Evolutionary conservation across 2,113 vertebrate species (phyloP).

Genomic region (Dasyprocta punctata): DNA sequence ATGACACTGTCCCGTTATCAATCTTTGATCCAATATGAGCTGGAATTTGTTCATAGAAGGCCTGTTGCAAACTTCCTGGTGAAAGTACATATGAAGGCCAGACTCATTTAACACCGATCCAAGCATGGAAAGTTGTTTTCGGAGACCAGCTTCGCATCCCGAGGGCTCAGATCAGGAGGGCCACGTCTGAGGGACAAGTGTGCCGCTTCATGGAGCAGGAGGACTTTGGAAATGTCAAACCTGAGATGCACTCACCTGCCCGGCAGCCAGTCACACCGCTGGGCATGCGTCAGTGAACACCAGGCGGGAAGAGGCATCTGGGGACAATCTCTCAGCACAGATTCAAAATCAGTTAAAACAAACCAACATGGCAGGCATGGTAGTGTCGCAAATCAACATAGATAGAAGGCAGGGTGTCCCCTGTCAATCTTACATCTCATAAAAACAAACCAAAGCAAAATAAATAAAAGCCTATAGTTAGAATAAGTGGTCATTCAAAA

Average conservation of each 20-base stretch:
- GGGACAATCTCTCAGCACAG: neutral
- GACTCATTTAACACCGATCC: conserved; percentile 68
- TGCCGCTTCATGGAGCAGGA: conserved; percentile 64
- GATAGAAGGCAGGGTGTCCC: neutral
- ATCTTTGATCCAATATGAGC: neutral
- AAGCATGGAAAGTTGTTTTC: conserved; percentile 62
- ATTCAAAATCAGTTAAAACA: conserved; percentile 42
- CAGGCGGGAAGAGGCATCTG: neutral
- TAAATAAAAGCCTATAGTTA: neutral
- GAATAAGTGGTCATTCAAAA: neutral
- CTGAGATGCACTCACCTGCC: conserved; percentile 12
- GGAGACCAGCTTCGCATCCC: conserved; percentile 55
- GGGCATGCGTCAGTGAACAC: neutral
- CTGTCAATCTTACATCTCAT: neutral
- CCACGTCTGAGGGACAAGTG: conserved; percentile 57
- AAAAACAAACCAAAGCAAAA: neutral
- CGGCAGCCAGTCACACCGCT: neutral
- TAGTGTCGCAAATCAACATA: neutral
- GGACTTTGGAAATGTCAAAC: conserved; percentile 69
- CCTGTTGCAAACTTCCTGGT: conserved; percentile 57
- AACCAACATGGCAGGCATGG: neutral
- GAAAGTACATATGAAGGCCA: conserved; percentile 39
- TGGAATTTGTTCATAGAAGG: conserved; percentile 22
- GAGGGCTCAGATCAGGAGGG: neutral
- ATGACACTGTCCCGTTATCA: neutral